Evolutionary conservation across 2,797 vertebrate species (phyloP).

Genomic region (Cetoscarus ocellatus): DNA sequence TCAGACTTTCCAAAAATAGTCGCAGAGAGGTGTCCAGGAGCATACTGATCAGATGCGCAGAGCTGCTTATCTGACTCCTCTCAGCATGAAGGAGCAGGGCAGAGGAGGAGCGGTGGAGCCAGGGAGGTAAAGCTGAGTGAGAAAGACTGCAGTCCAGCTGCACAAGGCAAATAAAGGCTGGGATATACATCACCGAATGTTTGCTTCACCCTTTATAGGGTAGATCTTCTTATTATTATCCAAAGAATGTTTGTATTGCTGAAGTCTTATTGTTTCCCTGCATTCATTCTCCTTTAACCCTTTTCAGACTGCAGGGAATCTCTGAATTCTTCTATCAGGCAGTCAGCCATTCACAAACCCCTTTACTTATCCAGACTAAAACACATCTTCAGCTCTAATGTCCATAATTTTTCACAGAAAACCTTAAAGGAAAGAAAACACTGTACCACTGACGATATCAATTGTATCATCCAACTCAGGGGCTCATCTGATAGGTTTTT

Average conservation of each 20-base stretch:
- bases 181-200: neutral
- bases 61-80: conserved; percentile 44
- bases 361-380: too few relatives aligned
- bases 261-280: conserved; percentile 5
- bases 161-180: neutral
- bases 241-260: neutral
- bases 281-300: neutral
- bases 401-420: too few relatives aligned
- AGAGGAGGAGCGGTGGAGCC: conserved; percentile 2
- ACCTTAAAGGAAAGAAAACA: too few relatives aligned
- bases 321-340: too few relatives aligned
- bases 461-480: too few relatives aligned
- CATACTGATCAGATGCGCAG: conserved; percentile 48
- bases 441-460: too few relatives aligned
- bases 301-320: too few relatives aligned
- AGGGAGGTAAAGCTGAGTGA: neutral
- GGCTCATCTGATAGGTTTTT: too few relatives aligned
- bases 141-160: conserved; percentile 11
- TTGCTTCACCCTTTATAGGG: neutral
- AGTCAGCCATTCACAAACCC: too few relatives aligned
- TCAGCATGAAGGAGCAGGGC: conserved; percentile 32
- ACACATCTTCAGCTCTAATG: too few relatives aligned
- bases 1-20: conserved; percentile 64
- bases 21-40: conserved; percentile 36
- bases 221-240: neutral